A percentile compares a stretch with the other conserved stretches of the same genome.
Conservation (phyloP, 2,113 vertebrate genomes). For the Furnarius figulus region DNA sequence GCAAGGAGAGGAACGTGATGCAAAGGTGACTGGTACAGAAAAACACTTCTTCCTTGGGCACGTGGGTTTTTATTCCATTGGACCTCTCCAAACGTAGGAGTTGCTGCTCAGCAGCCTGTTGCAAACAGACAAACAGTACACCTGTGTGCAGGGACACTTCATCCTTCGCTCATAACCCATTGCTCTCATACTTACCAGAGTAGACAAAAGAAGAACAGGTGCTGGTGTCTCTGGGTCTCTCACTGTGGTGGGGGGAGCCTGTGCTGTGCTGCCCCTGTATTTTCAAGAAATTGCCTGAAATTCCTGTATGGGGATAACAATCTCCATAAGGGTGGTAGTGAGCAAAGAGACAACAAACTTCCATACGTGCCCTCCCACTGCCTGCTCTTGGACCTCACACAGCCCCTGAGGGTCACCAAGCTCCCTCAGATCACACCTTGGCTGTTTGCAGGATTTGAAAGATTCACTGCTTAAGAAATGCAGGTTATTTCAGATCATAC, state of each 20-base stretch:
- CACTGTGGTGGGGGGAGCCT: accelerated
- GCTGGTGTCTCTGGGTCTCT: neutral
- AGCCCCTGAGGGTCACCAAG: neutral
- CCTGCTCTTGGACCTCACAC: accelerated
- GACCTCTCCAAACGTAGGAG: neutral
- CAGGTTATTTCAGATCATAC: neutral
- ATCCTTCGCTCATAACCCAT: neutral
- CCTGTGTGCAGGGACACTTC: neutral
- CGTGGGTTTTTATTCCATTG: neutral
- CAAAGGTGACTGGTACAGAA: neutral
- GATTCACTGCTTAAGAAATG: neutral
- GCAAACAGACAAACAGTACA: neutral
- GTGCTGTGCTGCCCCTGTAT: accelerated
- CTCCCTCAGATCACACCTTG: neutral
- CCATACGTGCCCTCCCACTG: neutral
- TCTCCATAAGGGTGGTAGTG: neutral
- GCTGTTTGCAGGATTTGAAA: neutral
- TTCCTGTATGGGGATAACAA: neutral
- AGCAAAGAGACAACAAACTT: neutral
- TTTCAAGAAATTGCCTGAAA: neutral
- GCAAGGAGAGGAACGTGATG: neutral
- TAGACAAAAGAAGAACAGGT: neutral
- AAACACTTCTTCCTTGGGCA: neutral
- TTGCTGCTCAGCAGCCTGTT: neutral
- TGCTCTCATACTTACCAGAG: neutral